Conservation (phyloP, 2,888 invertebrate species). For the Julus scanicus region DNA sequence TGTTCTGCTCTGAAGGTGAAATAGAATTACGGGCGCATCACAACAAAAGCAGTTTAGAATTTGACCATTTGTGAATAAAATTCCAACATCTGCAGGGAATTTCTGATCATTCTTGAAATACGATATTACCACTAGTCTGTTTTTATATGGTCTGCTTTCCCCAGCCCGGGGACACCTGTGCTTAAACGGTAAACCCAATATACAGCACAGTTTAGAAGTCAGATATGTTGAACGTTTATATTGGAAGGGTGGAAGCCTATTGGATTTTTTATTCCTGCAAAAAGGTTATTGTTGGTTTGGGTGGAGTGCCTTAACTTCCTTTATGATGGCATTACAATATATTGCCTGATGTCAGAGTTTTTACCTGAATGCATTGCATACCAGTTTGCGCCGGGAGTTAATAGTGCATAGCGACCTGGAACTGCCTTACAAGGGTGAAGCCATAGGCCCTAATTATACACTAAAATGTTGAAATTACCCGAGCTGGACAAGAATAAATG, state of each 20-base stretch:
- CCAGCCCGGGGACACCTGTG: neutral
- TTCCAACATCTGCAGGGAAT: neutral
- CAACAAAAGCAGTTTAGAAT: neutral
- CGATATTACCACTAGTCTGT: neutral
- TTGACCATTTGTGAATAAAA: neutral
- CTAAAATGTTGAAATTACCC: neutral
- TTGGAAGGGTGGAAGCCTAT: conserved; percentile 13
- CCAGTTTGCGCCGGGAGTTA: neutral
- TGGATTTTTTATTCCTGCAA: conserved; percentile 19
- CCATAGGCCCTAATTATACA: conserved; percentile 34
- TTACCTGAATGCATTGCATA: neutral
- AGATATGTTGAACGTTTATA: neutral
- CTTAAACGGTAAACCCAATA: neutral
- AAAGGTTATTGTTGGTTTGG: conserved; percentile 29
- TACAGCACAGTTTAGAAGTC: neutral
- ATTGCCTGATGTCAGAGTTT: neutral
- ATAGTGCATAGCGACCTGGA: conserved; percentile 1
- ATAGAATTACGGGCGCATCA: neutral
- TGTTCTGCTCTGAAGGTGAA: neutral
- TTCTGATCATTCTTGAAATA: neutral
- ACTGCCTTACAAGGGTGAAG: conserved; percentile 12
- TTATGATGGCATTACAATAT: conserved; percentile 19
- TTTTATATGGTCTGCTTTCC: neutral
- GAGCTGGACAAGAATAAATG: neutral
- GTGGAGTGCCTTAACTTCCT: conserved; percentile 26